Evolutionary conservation across 2,113 vertebrate genomes (phyloP).

Genomic region (Fregetta grallaria): DNA sequence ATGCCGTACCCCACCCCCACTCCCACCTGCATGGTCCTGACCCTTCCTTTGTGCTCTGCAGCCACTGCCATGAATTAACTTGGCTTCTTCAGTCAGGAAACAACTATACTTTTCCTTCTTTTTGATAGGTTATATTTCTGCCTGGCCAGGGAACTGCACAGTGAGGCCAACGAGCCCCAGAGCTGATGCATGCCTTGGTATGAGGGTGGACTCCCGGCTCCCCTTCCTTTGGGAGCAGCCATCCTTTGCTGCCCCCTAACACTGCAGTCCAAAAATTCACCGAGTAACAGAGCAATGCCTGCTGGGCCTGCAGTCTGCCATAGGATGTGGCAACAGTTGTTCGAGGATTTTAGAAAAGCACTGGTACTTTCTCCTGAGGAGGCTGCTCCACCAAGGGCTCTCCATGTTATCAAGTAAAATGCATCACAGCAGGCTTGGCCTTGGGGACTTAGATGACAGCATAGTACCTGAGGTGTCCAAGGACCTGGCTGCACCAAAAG

Average conservation of each 20-base stretch:
- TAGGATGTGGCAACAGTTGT: not conserved
- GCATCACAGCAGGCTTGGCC: not conserved
- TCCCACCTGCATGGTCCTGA: not conserved
- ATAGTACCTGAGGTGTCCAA: not conserved
- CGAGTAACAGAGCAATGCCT: not conserved
- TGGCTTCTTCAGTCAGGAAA: not conserved
- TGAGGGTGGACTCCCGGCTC: not conserved
- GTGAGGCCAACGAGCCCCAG: not conserved
- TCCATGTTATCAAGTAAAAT: not conserved
- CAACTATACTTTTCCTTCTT: not conserved
- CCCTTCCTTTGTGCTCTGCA: not conserved
- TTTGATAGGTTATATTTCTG: not conserved
- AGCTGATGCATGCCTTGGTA: not conserved
- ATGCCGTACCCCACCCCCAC: not conserved
- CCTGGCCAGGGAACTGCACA: not conserved
- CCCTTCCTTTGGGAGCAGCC: not conserved
- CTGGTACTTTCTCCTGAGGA: not conserved
- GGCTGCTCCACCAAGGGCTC: not conserved
- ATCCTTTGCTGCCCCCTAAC: not conserved
- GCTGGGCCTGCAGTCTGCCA: not conserved
- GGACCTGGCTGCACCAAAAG: not conserved
- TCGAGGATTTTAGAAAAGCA: not conserved
- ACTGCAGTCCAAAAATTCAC: not conserved
- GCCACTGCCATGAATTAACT: not conserved
- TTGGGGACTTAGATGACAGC: not conserved